These are phyloP conservation scores for Notodonta ziczac DNA, from an alignment of 2,888 invertebrate species.

Conservation along the genomic window DNA sequence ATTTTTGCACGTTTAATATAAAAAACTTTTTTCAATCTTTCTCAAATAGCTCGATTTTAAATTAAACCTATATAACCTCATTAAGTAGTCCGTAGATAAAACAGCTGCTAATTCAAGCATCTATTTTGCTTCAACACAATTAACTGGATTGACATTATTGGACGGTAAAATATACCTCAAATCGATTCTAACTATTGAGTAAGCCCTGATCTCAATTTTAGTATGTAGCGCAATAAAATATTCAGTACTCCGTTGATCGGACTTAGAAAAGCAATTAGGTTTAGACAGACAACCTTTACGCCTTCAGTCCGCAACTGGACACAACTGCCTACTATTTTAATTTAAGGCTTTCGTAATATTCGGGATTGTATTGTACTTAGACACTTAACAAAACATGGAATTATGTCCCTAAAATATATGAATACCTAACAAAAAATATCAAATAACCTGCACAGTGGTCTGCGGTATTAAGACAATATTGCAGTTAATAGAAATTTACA, in stretches of 20 bases:
- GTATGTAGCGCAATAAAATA: slow-evolving; percentile 57
- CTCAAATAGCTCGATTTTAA: neutral
- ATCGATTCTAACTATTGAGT: slow-evolving; percentile 40
- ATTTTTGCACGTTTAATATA: too few relatives aligned
- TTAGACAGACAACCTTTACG: slow-evolving; percentile 52
- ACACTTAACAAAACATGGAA: too few relatives aligned
- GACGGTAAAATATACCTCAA: slow-evolving; percentile 34
- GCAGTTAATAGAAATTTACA: slow-evolving; percentile 20
- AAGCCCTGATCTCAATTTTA: slow-evolving; percentile 49
- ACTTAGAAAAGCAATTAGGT: slow-evolving; percentile 66
- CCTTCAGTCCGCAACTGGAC: slow-evolving; percentile 32
- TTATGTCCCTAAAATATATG: neutral
- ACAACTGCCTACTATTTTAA: neutral
- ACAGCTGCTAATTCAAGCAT: too few relatives aligned
- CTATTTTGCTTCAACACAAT: too few relatives aligned
- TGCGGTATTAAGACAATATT: neutral
- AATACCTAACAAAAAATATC: too few relatives aligned
- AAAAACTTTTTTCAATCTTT: too few relatives aligned
- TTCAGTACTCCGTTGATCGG: slow-evolving; percentile 60
- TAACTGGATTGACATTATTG: slow-evolving; percentile 33
- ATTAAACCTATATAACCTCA: neutral
- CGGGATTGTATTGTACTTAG: too few relatives aligned
- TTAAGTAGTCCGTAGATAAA: neutral
- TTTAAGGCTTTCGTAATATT: too few relatives aligned
- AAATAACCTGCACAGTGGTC: neutral